Conservation (phyloP, 2,888 invertebrate species). For the Actias luna region DNA sequence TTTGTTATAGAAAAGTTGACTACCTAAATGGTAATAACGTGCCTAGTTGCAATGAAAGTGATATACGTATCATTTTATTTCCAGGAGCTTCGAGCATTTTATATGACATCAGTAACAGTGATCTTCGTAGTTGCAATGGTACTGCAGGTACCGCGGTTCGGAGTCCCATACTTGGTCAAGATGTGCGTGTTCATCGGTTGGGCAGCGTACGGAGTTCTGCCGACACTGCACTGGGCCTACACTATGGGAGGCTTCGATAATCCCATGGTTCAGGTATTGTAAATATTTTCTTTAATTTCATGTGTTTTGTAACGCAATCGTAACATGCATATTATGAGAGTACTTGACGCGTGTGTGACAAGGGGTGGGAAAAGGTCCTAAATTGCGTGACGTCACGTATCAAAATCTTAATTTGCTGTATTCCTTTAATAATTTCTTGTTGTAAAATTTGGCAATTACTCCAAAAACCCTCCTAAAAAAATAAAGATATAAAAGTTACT, state of each 20-base stretch:
- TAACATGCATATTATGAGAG: too few relatives aligned
- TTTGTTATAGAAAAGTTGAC: too few relatives aligned
- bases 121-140: slow-evolving; percentile 91
- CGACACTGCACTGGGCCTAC: slow-evolving; percentile 94
- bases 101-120: slow-evolving; percentile 89
- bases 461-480: too few relatives aligned
- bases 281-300: background rate
- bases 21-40: too few relatives aligned
- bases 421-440: too few relatives aligned
- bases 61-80: slow-evolving; percentile 35
- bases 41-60: too few relatives aligned
- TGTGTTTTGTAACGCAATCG: background rate
- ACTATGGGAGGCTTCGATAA: slow-evolving; percentile 94
- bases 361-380: too few relatives aligned
- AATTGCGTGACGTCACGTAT: too few relatives aligned
- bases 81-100: slow-evolving; percentile 89
- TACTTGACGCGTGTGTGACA: too few relatives aligned
- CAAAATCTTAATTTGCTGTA: too few relatives aligned
- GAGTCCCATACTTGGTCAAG: slow-evolving; percentile 87
- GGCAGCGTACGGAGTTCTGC: slow-evolving; percentile 95
- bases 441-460: too few relatives aligned
- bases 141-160: slow-evolving; percentile 88
- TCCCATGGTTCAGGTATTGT: slow-evolving; percentile 87
- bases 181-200: slow-evolving; percentile 91
- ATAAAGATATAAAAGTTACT: too few relatives aligned